Evolutionary conservation across 1,140 invertebrate species (phyloP), one percentile per base, ranked within the genome.

Genomic region (Diorhabda elongata): DNA sequence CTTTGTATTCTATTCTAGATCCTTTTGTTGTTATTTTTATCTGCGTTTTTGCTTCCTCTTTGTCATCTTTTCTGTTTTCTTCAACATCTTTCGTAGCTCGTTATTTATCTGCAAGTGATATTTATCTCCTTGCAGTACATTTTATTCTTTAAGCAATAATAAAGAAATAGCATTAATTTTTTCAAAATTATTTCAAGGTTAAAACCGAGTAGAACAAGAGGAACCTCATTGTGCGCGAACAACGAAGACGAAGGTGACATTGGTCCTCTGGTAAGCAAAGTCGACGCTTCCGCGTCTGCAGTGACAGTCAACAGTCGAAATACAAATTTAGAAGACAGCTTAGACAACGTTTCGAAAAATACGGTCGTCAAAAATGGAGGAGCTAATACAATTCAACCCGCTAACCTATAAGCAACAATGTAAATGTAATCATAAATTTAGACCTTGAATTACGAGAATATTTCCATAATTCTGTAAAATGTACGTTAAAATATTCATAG

Each of bases 241-340:
- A 82, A 85, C 0, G 84, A 86, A 11, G 85, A 87, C 26, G 84
- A 86, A 3, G 82, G 80, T 4, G 86, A 87, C 61, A 80, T 81
- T 5, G 85, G 85, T 5, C 76, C 84, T 1, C 69, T 87, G 43
- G 84, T 86, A 26, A 87, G 85, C 70, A 86, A 85, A 68, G 83
- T 82, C 0, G 82, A 83, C 58, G 74, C 80, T 11, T 87, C 86
- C 0, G 85, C 85, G 2, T 86, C 85, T 0, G 84, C 84, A 0
- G 80, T 87, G 3, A 85, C 84, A 1, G 83, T 86, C 82, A 85
- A 85, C 1, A 86, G 85, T 1, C 75, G 85, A 9, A 86, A 85
- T 75, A 84, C 84, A 26, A 85, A 84, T 3, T 72, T 82, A 5
- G 82, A 73, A 11, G 84, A 85, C 43, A 70, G 75, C 4, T 72